These are phyloP conservation scores for Rhogogaster chlorosoma DNA, from an alignment of 2,888 invertebrate genomes.

Conservation along the genomic window DNA sequence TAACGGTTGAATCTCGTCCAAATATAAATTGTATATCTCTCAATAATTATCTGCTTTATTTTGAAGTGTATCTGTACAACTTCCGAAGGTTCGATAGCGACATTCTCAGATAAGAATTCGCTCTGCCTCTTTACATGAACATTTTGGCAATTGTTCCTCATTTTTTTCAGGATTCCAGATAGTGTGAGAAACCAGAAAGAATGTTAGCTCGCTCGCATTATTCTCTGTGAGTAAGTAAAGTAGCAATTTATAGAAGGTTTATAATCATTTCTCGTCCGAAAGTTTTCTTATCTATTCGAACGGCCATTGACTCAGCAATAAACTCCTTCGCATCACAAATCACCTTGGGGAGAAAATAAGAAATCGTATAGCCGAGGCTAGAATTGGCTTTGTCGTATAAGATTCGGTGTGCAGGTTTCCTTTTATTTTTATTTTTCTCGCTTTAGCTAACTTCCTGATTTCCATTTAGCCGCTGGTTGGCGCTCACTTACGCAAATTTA, in stretches of 20 bases:
- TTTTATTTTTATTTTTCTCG: constrained; percentile 40
- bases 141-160: background rate
- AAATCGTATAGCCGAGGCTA: constrained; percentile 31
- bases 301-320: constrained; percentile 45
- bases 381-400: constrained; percentile 38
- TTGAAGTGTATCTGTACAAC: background rate
- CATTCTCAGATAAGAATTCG: background rate
- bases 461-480: constrained; percentile 44
- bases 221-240: constrained; percentile 14
- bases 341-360: constrained; percentile 1
- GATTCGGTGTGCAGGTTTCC: background rate
- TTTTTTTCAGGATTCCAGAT: background rate
- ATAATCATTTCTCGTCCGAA: constrained; percentile 38
- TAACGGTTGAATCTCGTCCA: constrained; percentile 5
- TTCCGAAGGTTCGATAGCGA: background rate
- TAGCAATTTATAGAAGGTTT: constrained; percentile 14
- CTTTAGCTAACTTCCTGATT: constrained; percentile 51
- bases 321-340: constrained; percentile 39
- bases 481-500: constrained; percentile 30
- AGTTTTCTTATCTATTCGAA: constrained; percentile 44
- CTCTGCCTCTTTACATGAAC: background rate
- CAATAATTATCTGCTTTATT: background rate
- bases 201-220: background rate
- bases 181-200: background rate
- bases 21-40: constrained; percentile 15